phyloP scores from a whole-genome alignment of 2,113 vertebrate species.

The Siphamia tubifer region DNA sequence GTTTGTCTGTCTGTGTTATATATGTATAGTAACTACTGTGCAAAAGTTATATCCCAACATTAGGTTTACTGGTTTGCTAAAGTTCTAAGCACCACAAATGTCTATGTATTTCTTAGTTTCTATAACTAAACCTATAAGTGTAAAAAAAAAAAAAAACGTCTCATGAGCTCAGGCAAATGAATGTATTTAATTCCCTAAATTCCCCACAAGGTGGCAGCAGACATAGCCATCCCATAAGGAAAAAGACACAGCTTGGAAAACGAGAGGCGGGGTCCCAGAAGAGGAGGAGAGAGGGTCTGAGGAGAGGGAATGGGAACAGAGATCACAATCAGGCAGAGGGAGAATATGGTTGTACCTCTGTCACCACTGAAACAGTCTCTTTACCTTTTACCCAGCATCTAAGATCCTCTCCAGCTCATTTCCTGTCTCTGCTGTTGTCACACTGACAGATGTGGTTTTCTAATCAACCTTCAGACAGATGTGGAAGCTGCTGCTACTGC shows the following conservation, averaged over 20 bases:
- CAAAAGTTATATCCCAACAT: too few relatives aligned
- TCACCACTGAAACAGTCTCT: not conserved
- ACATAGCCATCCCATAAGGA: not conserved
- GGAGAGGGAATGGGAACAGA: not conserved
- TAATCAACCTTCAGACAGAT: slow-evolving; percentile 23
- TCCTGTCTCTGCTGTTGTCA: slow-evolving; percentile 2
- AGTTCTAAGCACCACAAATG: too few relatives aligned
- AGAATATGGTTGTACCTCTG: slow-evolving; percentile 10
- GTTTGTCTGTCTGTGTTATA: too few relatives aligned
- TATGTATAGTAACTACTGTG: too few relatives aligned
- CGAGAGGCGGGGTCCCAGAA: slow-evolving; percentile 18
- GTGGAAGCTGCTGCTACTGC: slow-evolving; percentile 32
- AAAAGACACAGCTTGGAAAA: not conserved
- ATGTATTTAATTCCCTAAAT: too few relatives aligned
- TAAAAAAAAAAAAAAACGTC: too few relatives aligned
- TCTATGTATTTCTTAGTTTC: too few relatives aligned
- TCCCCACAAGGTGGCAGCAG: slow-evolving; percentile 16
- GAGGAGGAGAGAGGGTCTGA: slow-evolving; percentile 1
- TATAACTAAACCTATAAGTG: too few relatives aligned
- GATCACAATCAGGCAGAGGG: not conserved
- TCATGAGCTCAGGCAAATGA: too few relatives aligned
- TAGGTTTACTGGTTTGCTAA: too few relatives aligned
- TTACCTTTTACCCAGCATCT: not conserved
- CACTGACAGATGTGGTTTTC: slow-evolving; percentile 4
- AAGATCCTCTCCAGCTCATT: not conserved